Evolutionary conservation across 2,113 vertebrate genomes (phyloP).

Genomic region (Felis chaus): DNA sequence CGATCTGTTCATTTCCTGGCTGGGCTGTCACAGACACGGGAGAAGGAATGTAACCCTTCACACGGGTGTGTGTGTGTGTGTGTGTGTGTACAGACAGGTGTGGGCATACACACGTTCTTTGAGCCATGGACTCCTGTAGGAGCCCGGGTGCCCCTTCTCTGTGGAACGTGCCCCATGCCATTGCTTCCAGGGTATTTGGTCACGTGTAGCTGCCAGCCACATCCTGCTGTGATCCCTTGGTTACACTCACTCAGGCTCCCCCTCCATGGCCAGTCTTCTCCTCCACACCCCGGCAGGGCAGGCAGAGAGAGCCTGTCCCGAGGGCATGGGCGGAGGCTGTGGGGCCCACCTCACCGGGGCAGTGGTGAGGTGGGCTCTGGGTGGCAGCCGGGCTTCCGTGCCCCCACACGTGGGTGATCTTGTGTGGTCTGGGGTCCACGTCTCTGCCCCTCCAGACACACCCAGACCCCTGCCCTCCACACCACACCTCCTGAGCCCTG

Average conservation of each 20-base stretch:
- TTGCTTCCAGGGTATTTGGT: background rate
- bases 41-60: rapidly evolving
- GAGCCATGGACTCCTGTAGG: rapidly evolving
- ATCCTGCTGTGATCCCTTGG: rapidly evolving
- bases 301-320: background rate
- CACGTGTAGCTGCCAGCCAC: background rate
- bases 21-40: rapidly evolving
- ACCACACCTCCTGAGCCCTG: rapidly evolving
- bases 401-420: rapidly evolving
- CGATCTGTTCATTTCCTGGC: too few relatives aligned
- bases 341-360: rapidly evolving
- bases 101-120: rapidly evolving
- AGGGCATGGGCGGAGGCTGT: rapidly evolving
- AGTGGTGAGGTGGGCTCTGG: background rate
- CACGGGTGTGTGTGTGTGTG: rapidly evolving
- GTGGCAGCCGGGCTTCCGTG: background rate
- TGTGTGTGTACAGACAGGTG: rapidly evolving
- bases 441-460: background rate
- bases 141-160: background rate
- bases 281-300: rapidly evolving
- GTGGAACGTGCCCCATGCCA: rapidly evolving
- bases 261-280: background rate
- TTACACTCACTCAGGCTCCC: background rate
- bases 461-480: background rate
- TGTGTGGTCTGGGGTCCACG: background rate